Evolutionary conservation across 2,113 vertebrate species (phyloP), one percentile per base, ranked within the genome.

Genomic region (Solea senegalensis): DNA sequence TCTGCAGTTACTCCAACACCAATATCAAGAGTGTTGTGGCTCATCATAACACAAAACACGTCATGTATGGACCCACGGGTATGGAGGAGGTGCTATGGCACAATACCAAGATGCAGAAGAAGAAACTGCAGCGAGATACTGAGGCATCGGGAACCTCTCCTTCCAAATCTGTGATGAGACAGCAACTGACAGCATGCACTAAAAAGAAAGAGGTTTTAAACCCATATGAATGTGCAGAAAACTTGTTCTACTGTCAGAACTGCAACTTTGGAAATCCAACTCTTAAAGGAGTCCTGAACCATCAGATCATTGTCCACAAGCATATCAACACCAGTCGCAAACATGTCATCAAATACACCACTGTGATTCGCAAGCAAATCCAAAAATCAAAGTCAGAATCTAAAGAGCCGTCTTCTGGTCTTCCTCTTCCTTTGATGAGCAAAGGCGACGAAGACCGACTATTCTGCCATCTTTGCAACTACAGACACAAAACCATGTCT

Each of bases 21-120:
- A 95, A 93, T 0, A 87, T 97, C 58, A 96, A 92, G 90, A 94
- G 95, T 0, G 94, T 97, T 21, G 86, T 96, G 40, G 94, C 94
- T 65, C 96, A 97, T 86, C 95, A 96, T 7, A 92, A 95, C 80
- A 93, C 94, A 81, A 96, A 95, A 88, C 96, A 97, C 64, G 86
- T 90, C 1, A 90, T 91, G 48, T 87, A 92, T 76, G 93, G 14
- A 7, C 8, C 91, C 79, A 92, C 91, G 34, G 92, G 88, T 0
- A 93, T 89, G 0, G 92, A 94, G 2, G 90, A 95, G 43, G 92
- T 96, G 56, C 61, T 93, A 14, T 84, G 90, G 63, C 94, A 97
- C 78, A 96, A 94, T 0, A 92, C 91, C 53, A 89, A 93, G 50
- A 89, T 95, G 61, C 89, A 92, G 53, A 65, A 72, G 28, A 67